phyloP scores from a whole-genome alignment of 2,113 vertebrate species.

The Vulpes ferrilata region DNA sequence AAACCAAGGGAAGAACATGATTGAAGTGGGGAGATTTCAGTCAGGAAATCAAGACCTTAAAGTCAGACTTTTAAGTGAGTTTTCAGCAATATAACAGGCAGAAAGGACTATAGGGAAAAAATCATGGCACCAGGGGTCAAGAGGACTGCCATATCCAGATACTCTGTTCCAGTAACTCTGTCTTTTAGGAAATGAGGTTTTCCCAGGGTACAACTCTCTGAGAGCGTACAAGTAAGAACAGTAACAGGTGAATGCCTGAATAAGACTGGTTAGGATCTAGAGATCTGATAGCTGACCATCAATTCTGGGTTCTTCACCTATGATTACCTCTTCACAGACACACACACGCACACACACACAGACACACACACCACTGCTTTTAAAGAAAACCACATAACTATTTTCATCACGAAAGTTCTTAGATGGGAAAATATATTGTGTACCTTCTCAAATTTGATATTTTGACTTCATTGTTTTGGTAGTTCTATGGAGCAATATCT shows the following conservation, averaged over 20 bases:
- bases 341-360: background rate
- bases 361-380: background rate
- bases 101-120: background rate
- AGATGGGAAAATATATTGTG: background rate
- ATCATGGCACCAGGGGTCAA: background rate
- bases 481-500: background rate
- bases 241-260: background rate
- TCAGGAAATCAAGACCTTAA: background rate
- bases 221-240: background rate
- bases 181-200: background rate
- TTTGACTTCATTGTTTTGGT: conserved; percentile 41
- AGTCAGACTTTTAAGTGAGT: background rate
- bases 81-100: background rate
- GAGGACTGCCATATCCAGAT: no score
- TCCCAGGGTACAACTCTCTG: background rate
- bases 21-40: background rate
- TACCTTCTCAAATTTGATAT: background rate
- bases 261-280: background rate
- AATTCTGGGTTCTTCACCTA: background rate
- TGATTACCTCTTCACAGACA: background rate
- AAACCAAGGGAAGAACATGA: background rate
- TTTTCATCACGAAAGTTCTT: background rate
- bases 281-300: background rate
- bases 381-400: background rate
- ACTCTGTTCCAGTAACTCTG: background rate